phyloP scores from a whole-genome alignment of 2,797 vertebrate genomes.

The Poecilia wingei region DNA sequence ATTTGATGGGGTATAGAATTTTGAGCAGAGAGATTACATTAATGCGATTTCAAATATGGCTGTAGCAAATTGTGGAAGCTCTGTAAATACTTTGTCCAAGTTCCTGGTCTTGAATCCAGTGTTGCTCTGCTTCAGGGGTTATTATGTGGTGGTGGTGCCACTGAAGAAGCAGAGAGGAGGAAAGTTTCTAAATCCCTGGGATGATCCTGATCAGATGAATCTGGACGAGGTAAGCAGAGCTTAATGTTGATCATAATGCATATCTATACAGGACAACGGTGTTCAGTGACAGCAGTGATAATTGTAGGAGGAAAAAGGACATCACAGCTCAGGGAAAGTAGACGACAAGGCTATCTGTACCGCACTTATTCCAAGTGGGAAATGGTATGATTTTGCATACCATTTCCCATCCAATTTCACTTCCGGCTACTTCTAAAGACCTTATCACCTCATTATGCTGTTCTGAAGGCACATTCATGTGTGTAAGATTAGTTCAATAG shows the following conservation, averaged over 20 bases:
- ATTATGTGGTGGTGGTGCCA: slow-evolving; percentile 96
- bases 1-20: not conserved
- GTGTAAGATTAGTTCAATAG: slow-evolving; percentile 46
- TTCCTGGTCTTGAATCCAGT: slow-evolving; percentile 14
- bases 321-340: slow-evolving; percentile 10
- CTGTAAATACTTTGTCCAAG: not conserved
- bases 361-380: slow-evolving; percentile 22
- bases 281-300: not conserved
- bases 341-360: slow-evolving; percentile 9
- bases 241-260: not conserved
- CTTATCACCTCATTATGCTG: slow-evolving; percentile 50
- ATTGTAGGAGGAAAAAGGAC: not conserved
- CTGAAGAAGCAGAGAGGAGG: slow-evolving; percentile 94
- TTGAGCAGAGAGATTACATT: not conserved
- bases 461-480: slow-evolving; percentile 47
- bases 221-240: slow-evolving; percentile 89
- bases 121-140: slow-evolving; percentile 84
- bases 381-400: slow-evolving; percentile 40
- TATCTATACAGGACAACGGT: not conserved
- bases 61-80: not conserved
- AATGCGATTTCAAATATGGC: not conserved
- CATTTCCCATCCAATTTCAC: slow-evolving; percentile 49
- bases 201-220: slow-evolving; percentile 97
- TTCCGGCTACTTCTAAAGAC: slow-evolving; percentile 38
- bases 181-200: slow-evolving; percentile 94